These are phyloP conservation scores for Gyps fulvus DNA, from an alignment of 2,113 vertebrate species.

Conservation along the genomic window DNA sequence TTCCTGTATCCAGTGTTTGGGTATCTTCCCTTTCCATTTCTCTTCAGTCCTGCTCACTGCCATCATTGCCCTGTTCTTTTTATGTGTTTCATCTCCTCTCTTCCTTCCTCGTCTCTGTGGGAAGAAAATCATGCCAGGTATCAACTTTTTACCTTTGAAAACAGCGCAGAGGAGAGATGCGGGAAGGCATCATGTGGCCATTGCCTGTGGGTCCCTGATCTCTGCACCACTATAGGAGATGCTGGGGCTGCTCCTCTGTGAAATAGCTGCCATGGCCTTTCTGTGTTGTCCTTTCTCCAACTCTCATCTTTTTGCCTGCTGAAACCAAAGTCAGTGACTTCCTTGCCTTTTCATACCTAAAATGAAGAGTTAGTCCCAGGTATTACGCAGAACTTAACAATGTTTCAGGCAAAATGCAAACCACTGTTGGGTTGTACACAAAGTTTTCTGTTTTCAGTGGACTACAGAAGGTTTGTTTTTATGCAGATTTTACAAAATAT, in stretches of 20 bases:
- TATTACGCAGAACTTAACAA: neutral
- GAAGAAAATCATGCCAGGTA: neutral
- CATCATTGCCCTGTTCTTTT: neutral
- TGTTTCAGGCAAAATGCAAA: neutral
- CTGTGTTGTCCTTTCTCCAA: neutral
- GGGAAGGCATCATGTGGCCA: accelerated
- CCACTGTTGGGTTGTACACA: neutral
- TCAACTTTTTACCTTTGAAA: neutral
- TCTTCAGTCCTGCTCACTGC: neutral
- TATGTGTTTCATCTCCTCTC: neutral
- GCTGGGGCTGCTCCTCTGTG: neutral
- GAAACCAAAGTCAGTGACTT: neutral
- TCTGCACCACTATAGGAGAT: neutral
- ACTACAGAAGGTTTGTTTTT: neutral
- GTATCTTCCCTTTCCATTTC: neutral
- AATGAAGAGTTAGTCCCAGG: neutral
- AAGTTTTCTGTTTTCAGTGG: neutral
- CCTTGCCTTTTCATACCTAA: neutral
- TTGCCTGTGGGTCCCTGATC: neutral
- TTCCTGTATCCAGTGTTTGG: neutral
- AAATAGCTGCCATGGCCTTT: neutral
- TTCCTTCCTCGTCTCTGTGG: neutral
- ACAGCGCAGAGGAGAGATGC: neutral
- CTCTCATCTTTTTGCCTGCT: neutral
- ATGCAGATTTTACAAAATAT: neutral